phyloP scores from a whole-genome alignment of 2,797 vertebrate species.

The Mallotus villosus region DNA sequence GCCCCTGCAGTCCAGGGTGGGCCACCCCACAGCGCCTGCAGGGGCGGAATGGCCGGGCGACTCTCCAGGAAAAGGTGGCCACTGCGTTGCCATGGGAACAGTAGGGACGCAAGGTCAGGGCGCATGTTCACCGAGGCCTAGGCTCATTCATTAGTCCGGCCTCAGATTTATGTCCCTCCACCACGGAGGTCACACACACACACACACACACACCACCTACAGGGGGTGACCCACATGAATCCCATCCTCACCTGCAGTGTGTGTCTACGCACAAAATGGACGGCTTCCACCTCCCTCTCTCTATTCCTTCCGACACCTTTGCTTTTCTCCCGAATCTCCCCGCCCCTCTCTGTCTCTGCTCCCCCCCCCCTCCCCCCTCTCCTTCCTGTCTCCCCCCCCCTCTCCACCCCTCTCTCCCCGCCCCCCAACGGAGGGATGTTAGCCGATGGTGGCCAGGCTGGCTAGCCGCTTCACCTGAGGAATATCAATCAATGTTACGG shows the following conservation, averaged over 20 bases:
- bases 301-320: not conserved
- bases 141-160: conserved; percentile 53
- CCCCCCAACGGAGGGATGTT: conserved; percentile 71
- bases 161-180: conserved; percentile 39
- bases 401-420: conserved; percentile 12
- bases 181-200: not conserved
- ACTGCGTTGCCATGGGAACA: conserved; percentile 22
- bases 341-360: conserved; percentile 16
- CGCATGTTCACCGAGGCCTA: conserved; percentile 16
- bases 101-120: conserved; percentile 36
- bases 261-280: too few species aligned
- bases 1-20: not conserved
- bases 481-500: conserved; percentile 87
- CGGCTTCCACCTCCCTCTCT: not conserved
- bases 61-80: conserved; percentile 17
- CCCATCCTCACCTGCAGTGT: conserved; percentile 4
- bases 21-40: conserved; percentile 31
- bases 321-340: not conserved
- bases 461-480: conserved; percentile 85
- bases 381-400: conserved; percentile 46
- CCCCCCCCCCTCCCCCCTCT: conserved; percentile 61
- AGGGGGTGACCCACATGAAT: not conserved
- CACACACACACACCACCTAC: too few species aligned
- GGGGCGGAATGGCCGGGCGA: conserved; percentile 12
- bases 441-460: conserved; percentile 75